These are phyloP conservation scores for Typhlichthys eigenmanni DNA, from an alignment of 2,797 vertebrate species.

Conservation along the genomic window DNA sequence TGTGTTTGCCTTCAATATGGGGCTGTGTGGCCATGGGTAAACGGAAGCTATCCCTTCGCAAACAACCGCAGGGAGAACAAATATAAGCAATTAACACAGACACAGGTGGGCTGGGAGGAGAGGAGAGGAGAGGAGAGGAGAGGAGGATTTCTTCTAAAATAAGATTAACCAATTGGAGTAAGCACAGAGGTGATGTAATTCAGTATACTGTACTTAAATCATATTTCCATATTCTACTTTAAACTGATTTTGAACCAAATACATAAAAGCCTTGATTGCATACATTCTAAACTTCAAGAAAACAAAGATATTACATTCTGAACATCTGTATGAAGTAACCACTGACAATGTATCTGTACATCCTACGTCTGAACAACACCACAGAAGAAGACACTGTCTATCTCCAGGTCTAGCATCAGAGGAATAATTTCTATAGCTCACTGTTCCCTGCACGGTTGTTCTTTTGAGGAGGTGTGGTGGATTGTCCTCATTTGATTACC, in stretches of 20 bases:
- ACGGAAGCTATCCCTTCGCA: constrained; percentile 64
- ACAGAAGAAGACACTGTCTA: constrained; percentile 14
- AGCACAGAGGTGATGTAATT: no score
- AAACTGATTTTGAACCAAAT: no score
- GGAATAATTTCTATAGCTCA: constrained; percentile 22
- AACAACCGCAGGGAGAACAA: constrained; percentile 69
- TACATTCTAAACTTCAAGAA: no score
- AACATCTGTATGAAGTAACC: neutral
- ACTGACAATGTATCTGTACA: constrained; percentile 12
- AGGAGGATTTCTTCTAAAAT: neutral
- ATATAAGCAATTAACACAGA: constrained; percentile 61
- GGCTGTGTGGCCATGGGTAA: constrained; percentile 53
- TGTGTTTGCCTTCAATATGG: constrained; percentile 72
- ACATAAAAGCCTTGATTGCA: no score
- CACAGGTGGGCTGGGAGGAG: constrained; percentile 47
- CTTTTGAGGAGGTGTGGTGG: constrained; percentile 26
- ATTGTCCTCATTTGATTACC: constrained; percentile 36
- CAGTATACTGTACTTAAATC: no score
- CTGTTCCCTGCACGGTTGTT: constrained; percentile 12
- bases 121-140: neutral
- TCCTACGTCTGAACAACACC: constrained; percentile 5
- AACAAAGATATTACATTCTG: no score
- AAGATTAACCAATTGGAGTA: no score
- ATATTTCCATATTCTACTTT: no score
- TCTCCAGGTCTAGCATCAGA: constrained; percentile 11